Evolutionary conservation across 1,140 invertebrate species (phyloP), one percentile per base, ranked within the genome.

Genomic region (Elysia chlorotica): DNA sequence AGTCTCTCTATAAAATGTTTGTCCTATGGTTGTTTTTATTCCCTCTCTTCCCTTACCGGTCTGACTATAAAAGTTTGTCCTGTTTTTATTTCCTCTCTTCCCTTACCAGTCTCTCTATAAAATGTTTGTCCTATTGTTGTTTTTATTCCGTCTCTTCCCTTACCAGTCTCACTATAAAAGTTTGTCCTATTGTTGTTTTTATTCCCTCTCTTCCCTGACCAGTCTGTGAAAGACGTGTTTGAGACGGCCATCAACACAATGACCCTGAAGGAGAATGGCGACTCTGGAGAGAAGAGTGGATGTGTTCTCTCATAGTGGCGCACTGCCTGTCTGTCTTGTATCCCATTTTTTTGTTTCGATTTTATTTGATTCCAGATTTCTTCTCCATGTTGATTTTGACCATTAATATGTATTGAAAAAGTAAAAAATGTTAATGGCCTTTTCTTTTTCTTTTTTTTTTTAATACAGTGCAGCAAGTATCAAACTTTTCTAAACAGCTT

Each of bases 161-260:
- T 25, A 21, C 2, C n/a, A 35, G 28, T 35, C 48, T 48, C 33
- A 28, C 48, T 35, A 36, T 66, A 54, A 66, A 48, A 25, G 2
- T 28, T 48, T n/a, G 14, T 37, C 30, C 25, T 21, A 2, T 48
- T 62, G 56, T 33, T 36, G 17, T 25, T 2, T 2, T 57, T 19
- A 36, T 38, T 73, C 10, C 23, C 36, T 73, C 30, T 57, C 35
- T 73, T 74, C n/a, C 62, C 59, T 63, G 78, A 77, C 36, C 78
- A 82, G 81, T 80, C 74, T 62, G 81, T 80, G 33, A 74, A 72
- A 61, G 80, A 81, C 68, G 77, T 83, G 0, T 83, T 83, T 75
- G 72, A 76, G 21, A 76, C 78, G 71, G 80, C 82, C n/a, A 66
- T 83, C 10, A 74, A 59, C 36, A 77, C 78, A 37, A 82, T 83